phyloP scores from a whole-genome alignment of 2,113 vertebrate species.

The Syrrhaptes paradoxus region DNA sequence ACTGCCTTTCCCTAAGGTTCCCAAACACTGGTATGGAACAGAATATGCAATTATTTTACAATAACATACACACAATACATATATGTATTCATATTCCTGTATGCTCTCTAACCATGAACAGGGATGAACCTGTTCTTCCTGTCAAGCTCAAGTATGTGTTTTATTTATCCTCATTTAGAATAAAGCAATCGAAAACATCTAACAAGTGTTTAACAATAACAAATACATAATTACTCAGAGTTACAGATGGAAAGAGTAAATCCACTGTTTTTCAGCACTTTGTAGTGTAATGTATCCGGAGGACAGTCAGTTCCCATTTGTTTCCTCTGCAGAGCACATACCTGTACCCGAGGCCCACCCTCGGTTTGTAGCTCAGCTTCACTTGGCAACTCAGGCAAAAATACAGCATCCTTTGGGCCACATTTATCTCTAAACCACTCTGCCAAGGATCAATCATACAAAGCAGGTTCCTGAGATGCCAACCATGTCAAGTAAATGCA shows the following conservation, averaged over 20 bases:
- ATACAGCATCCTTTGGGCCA: not conserved
- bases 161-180: slow-evolving; percentile 2
- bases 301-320: not conserved
- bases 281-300: not conserved
- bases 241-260: not conserved
- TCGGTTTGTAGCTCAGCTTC: not conserved
- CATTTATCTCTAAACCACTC: not conserved
- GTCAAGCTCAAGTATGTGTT: not conserved
- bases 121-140: not conserved
- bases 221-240: not conserved
- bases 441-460: not conserved
- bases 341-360: not conserved
- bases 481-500: not conserved
- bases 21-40: not conserved
- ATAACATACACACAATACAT: not conserved
- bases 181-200: not conserved
- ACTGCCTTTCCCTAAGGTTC: not conserved
- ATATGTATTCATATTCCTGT: not conserved
- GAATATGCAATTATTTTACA: not conserved
- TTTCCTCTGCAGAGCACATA: not conserved
- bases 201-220: not conserved
- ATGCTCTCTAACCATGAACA: not conserved
- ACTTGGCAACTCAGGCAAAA: not conserved
- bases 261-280: not conserved
- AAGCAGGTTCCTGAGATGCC: not conserved